Evolutionary conservation across 2,888 invertebrate genomes (phyloP).

Genomic region (Hemicrepidius hirtus): DNA sequence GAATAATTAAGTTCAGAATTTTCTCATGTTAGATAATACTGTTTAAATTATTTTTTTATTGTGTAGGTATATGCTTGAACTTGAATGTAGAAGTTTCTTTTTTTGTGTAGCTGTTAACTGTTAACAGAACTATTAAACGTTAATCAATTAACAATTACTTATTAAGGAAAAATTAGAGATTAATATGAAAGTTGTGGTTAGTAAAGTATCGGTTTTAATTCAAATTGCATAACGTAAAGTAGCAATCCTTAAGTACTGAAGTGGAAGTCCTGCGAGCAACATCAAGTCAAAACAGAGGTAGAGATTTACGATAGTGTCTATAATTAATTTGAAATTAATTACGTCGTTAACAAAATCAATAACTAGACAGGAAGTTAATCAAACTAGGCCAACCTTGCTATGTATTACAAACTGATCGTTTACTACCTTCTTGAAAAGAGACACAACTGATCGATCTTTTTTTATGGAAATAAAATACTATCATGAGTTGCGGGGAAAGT

Average conservation of each 20-base stretch:
- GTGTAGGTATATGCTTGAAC: too few relatives aligned
- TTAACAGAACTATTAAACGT: background rate
- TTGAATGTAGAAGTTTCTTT: background rate
- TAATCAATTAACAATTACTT: background rate
- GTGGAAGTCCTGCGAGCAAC: background rate
- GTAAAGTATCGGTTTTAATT: background rate
- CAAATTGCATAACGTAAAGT: slow-evolving; percentile 4
- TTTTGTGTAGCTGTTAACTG: background rate
- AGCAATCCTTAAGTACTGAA: background rate
- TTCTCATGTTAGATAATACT: slow-evolving; percentile 25
- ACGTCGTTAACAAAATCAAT: slow-evolving; percentile 22
- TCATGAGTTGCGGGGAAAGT: slow-evolving; percentile 26
- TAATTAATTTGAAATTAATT: slow-evolving; percentile 35
- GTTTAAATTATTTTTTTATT: slow-evolving; percentile 3
- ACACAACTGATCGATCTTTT: slow-evolving; percentile 31
- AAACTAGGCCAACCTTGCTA: slow-evolving; percentile 18
- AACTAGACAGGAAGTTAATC: slow-evolving; percentile 22
- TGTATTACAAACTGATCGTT: slow-evolving; percentile 18
- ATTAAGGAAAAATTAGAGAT: background rate
- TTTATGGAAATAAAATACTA: slow-evolving; percentile 20
- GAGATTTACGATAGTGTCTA: slow-evolving; percentile 18
- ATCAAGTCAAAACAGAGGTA: slow-evolving; percentile 4
- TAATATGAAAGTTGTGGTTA: background rate
- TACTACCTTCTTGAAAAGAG: slow-evolving; percentile 23
- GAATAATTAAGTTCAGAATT: slow-evolving; percentile 28